Evolutionary conservation across 2,888 invertebrate genomes (phyloP).

Genomic region (Xestia c-nigrum): DNA sequence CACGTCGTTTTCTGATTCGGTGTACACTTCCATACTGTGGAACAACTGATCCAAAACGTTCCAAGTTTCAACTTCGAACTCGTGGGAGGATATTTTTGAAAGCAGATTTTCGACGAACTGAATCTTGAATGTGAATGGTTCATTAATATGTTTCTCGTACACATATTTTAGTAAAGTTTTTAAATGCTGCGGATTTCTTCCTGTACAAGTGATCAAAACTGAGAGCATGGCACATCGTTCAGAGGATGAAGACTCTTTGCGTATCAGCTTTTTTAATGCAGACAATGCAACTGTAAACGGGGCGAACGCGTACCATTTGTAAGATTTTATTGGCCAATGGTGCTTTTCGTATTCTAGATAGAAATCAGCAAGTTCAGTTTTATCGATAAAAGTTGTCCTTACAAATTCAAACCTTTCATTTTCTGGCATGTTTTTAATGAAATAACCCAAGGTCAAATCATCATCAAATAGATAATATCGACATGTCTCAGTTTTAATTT

Average conservation of each 20-base stretch:
- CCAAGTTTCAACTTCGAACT: slow-evolving; percentile 77
- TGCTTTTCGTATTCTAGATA: slow-evolving; percentile 34
- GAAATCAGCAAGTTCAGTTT: slow-evolving; percentile 15
- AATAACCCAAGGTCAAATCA: background rate
- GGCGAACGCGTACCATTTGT: slow-evolving; percentile 53
- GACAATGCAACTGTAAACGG: slow-evolving; percentile 76
- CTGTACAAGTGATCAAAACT: slow-evolving; percentile 74
- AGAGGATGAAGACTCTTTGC: slow-evolving; percentile 73
- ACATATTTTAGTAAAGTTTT: slow-evolving; percentile 76
- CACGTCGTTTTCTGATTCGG: slow-evolving; percentile 72
- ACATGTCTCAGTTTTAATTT: background rate
- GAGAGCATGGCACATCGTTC: slow-evolving; percentile 76
- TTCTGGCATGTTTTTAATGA: slow-evolving; percentile 19
- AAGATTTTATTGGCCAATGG: slow-evolving; percentile 58
- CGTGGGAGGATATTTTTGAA: slow-evolving; percentile 68
- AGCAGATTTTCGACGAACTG: slow-evolving; percentile 77
- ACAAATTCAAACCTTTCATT: slow-evolving; percentile 25
- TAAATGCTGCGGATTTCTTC: slow-evolving; percentile 70
- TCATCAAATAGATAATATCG: background rate
- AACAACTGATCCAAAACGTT: slow-evolving; percentile 78
- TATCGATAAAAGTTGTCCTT: slow-evolving; percentile 17
- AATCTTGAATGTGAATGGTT: slow-evolving; percentile 80
- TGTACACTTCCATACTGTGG: slow-evolving; percentile 81
- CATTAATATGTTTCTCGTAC: slow-evolving; percentile 81
- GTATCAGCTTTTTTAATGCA: slow-evolving; percentile 77